Conservation (phyloP, 2,113 vertebrate species). For the Procavia capensis region DNA sequence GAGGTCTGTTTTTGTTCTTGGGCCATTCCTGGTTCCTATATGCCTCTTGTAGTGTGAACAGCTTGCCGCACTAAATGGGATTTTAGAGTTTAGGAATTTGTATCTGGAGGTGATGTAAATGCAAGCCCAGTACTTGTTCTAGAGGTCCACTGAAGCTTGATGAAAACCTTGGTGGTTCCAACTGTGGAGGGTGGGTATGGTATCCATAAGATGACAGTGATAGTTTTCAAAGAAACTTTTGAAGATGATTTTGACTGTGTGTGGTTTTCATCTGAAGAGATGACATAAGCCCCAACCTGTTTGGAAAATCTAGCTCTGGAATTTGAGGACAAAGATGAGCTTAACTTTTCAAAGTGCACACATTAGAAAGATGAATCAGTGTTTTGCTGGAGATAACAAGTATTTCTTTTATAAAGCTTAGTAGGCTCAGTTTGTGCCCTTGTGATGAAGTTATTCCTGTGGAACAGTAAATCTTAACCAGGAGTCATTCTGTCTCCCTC, state of each 20-base stretch:
- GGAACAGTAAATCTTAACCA: background rate
- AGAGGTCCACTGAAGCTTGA: background rate
- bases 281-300: background rate
- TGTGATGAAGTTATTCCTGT: background rate
- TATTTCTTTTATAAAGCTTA: background rate
- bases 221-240: background rate
- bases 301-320: slow-evolving; percentile 18
- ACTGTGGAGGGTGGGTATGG: background rate
- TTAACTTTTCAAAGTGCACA: slow-evolving; percentile 36
- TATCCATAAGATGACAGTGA: background rate
- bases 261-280: background rate
- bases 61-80: background rate
- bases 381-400: slow-evolving; percentile 14
- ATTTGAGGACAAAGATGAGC: background rate
- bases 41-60: background rate
- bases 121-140: background rate
- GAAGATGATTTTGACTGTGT: background rate
- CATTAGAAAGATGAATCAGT: background rate
- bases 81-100: background rate
- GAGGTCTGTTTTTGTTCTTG: background rate
- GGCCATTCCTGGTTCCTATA: background rate
- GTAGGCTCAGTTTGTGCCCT: background rate
- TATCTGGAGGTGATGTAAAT: background rate
- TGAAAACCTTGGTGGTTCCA: background rate
- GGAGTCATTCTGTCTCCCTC: background rate